Conservation (phyloP, 1,140 invertebrate genomes). For the Brachionus manjavacas region DNA sequence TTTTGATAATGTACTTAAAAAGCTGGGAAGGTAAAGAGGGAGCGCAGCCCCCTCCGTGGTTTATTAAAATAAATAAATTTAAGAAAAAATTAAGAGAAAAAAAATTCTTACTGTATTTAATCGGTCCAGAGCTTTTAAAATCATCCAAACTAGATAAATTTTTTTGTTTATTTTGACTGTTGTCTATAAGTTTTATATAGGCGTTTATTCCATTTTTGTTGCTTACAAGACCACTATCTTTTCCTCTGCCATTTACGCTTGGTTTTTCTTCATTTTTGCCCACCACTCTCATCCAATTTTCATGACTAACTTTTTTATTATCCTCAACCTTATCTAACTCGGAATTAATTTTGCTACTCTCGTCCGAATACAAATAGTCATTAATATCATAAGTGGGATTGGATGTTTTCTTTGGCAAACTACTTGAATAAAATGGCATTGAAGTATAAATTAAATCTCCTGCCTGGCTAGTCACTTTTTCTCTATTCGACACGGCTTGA, state of each 20-base stretch:
- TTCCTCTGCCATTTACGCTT: background rate
- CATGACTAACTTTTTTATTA: background rate
- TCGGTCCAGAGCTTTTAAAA: background rate
- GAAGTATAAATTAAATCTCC: background rate
- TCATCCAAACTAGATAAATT: background rate
- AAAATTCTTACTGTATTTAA: background rate
- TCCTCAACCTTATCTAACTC: background rate
- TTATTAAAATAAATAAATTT: no score
- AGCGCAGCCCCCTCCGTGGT: no score
- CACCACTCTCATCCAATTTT: background rate
- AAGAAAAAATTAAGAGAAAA: no score
- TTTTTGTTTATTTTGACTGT: background rate
- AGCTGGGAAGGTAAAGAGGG: no score
- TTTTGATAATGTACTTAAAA: no score
- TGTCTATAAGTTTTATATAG: background rate
- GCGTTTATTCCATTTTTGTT: constrained; percentile 15
- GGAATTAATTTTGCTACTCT: background rate
- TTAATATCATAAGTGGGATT: constrained; percentile 14
- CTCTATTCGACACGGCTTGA: background rate
- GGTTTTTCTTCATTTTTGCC: background rate
- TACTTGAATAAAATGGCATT: background rate
- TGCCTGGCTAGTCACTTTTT: background rate
- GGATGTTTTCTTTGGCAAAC: background rate
- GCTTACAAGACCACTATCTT: background rate
- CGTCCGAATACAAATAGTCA: background rate